A percentile compares a stretch with the other conserved stretches of the same genome.
Evolutionary conservation across 2,797 vertebrate species (phyloP).

Genomic region (Menidia menidia): DNA sequence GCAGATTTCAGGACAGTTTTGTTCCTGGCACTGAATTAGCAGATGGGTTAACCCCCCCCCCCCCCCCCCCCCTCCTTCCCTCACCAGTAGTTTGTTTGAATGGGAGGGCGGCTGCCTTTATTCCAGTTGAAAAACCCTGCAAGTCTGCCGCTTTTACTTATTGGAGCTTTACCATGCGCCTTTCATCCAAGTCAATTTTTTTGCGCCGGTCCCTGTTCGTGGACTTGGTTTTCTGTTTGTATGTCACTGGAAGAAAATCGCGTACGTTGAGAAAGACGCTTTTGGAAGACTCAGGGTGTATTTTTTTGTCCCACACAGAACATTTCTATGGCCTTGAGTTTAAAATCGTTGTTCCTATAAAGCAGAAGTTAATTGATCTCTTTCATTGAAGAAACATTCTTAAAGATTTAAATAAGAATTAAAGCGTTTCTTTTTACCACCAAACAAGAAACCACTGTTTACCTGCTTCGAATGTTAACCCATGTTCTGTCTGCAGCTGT

Average conservation of each 20-base stretch:
- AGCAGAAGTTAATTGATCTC: too few species aligned
- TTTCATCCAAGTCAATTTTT: conserved; percentile 56
- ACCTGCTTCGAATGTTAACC: too few species aligned
- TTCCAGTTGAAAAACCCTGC: conserved; percentile 60
- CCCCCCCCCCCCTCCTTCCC: conserved; percentile 23
- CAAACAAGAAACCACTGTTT: too few species aligned
- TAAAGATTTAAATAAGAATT: too few species aligned
- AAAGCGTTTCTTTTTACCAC: too few species aligned
- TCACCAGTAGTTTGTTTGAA: conserved; percentile 31
- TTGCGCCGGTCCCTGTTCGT: conserved; percentile 25
- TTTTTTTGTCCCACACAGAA: too few species aligned
- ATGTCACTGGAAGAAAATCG: background rate
- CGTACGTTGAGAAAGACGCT: background rate
- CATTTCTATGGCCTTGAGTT: too few species aligned
- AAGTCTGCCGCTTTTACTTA: conserved; percentile 46
- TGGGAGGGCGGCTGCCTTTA: conserved; percentile 34
- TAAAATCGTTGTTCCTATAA: too few species aligned
- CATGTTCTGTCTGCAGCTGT: too few species aligned
- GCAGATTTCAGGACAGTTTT: conserved; percentile 59
- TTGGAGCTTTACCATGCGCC: too few species aligned
- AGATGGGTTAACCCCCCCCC: conserved; percentile 55
- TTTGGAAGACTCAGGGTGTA: too few species aligned
- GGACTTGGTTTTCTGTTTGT: background rate
- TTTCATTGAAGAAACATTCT: too few species aligned
- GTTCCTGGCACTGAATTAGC: conserved; percentile 46